These are phyloP conservation scores for Fulica atra DNA, from an alignment of 2,113 vertebrate species.

Conservation along the genomic window DNA sequence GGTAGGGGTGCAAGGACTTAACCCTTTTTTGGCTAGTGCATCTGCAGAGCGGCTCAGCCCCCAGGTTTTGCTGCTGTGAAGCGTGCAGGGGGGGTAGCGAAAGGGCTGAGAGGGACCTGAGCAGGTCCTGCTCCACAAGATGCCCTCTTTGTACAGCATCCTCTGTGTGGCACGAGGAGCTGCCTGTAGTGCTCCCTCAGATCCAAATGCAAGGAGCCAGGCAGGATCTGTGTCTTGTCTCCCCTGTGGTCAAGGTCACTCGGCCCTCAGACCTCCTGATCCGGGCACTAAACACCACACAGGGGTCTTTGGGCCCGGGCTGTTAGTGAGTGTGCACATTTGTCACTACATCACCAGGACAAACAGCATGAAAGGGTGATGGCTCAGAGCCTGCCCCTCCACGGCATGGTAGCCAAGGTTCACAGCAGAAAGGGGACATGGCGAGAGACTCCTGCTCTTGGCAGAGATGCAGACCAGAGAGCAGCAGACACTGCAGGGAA, in stretches of 20 bases:
- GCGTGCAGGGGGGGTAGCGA: fast-evolving
- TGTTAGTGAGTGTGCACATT: background rate
- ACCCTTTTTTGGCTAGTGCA: background rate
- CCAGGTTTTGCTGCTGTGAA: fast-evolving
- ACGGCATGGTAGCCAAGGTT: background rate
- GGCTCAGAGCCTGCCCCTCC: background rate
- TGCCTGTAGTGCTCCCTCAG: background rate
- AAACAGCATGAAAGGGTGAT: background rate
- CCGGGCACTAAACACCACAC: background rate
- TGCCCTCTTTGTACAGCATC: background rate
- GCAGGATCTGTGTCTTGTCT: background rate
- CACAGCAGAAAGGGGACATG: fast-evolving
- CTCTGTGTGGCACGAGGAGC: fast-evolving
- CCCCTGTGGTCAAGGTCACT: background rate
- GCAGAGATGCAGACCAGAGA: background rate
- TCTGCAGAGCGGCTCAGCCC: fast-evolving
- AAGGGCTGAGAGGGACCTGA: background rate
- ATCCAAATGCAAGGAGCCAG: background rate
- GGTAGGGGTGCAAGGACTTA: background rate
- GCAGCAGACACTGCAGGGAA: background rate
- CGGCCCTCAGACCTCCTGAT: background rate
- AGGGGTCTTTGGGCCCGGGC: background rate
- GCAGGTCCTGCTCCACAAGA: no score
- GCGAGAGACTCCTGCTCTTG: background rate
- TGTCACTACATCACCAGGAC: background rate